Base-by-base conservation (phyloP, 1,140 invertebrate genomes). In the Acromyrmex charruanus region DNA sequence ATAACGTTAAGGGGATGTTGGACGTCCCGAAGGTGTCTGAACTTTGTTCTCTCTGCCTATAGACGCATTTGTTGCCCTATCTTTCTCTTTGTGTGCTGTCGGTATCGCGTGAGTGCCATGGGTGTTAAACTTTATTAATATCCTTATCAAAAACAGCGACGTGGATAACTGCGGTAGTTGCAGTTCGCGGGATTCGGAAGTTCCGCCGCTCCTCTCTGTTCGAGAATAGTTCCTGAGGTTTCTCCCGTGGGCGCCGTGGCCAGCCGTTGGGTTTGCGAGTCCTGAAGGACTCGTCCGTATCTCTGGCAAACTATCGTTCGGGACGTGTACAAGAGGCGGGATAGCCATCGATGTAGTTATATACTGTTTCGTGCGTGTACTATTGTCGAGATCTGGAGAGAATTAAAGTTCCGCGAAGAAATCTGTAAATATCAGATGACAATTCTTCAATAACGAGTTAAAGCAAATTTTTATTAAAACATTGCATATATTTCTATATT, bases 121-220 rank as follows among this genome's bases (percentile, higher is more conserved):
- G 87, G 85, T 88, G 88, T 91, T 89, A 87, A 94, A 94, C 88
- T 93, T 93, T 94, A 94, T 94, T 93, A 94, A 94, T 94, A 93
- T 93, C 93, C 92, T 93, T 94, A 94, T 93, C 92, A 93, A 94
- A 94, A 93, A 91, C 92, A 91, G 90, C 89, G 72, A 87, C 85
- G 85, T 77, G 77, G 87, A 88, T 91, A 93, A 93, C 92, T 91
- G 87, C 89, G 88, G 88, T 92, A 92, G 91, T 91, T 92, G 85
- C 87, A 91, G 87, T 92, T 92, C 75, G 75, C 68, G 72, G 88
- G 90, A 92, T 91, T 92, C 87, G 87, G 69, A 89, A 93, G 92
- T 92, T 93, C 87, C 87, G 77, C 66, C 49, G 75, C 79, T 85
- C 75, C 79, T 89, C 80, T 90, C 71, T 87, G 91, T 90, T 92